These are phyloP conservation scores for Erythrocercus mccallii DNA, from an alignment of 2,113 vertebrate species.

Conservation along the genomic window DNA sequence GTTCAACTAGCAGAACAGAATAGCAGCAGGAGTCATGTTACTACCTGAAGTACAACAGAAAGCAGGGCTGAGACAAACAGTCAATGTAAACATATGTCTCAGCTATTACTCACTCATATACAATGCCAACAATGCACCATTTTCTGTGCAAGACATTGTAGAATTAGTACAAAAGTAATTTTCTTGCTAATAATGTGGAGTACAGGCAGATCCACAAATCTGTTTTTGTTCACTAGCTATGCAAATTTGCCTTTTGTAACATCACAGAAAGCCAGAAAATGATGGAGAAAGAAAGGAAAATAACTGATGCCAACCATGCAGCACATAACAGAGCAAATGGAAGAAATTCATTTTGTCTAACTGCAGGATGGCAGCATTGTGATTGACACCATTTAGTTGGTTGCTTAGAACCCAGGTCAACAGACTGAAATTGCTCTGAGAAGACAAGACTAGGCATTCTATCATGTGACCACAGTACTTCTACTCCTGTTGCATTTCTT, in stretches of 20 bases:
- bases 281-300: neutral
- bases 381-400: neutral
- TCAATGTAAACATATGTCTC: neutral
- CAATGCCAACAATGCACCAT: neutral
- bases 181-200: neutral
- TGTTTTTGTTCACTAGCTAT: neutral
- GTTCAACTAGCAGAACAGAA: neutral
- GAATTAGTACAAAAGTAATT: neutral
- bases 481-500: neutral
- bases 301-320: neutral
- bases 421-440: neutral
- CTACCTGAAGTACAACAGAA: neutral
- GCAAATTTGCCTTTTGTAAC: constrained; percentile 46
- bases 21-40: neutral
- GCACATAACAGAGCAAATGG: neutral
- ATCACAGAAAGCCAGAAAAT: constrained; percentile 14
- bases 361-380: neutral
- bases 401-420: constrained; percentile 11
- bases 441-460: neutral
- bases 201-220: neutral
- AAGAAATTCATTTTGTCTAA: neutral
- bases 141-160: neutral
- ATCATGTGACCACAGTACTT: neutral
- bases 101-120: neutral
- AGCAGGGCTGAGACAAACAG: neutral